phyloP scores from a whole-genome alignment of 2,888 invertebrate species.

The Thymelicus lineola region DNA sequence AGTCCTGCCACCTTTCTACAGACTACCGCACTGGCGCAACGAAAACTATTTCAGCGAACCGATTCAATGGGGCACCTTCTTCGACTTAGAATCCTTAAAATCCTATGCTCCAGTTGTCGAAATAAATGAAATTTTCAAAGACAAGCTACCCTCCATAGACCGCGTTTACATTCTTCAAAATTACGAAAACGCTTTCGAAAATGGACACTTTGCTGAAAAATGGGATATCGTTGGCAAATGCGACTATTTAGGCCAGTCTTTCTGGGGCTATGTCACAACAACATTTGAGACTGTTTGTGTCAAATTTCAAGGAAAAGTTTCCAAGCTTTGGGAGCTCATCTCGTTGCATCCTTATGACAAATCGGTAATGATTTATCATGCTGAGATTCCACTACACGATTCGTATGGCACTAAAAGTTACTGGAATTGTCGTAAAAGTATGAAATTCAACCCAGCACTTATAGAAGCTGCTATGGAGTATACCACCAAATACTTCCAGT shows the following conservation, averaged over 20 bases:
- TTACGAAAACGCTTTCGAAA: slow-evolving; percentile 93
- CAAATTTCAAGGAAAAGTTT: slow-evolving; percentile 92
- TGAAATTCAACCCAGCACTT: slow-evolving; percentile 93
- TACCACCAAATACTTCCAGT: slow-evolving; percentile 59
- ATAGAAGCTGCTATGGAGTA: slow-evolving; percentile 88
- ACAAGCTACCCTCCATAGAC: slow-evolving; percentile 57
- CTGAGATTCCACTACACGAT: slow-evolving; percentile 95
- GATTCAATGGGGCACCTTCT: slow-evolving; percentile 93
- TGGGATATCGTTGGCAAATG: slow-evolving; percentile 88
- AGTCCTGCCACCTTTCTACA: slow-evolving; percentile 97
- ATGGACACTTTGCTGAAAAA: slow-evolving; percentile 93
- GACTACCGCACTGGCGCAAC: slow-evolving; percentile 95
- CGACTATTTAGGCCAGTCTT: slow-evolving; percentile 68
- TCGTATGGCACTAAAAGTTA: slow-evolving; percentile 92
- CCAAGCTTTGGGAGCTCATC: slow-evolving; percentile 87
- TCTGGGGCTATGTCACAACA: slow-evolving; percentile 84
- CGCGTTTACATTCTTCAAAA: slow-evolving; percentile 93
- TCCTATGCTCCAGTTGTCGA: slow-evolving; percentile 94
- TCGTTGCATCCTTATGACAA: slow-evolving; percentile 65
- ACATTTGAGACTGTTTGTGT: slow-evolving; percentile 91
- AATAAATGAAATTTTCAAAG: slow-evolving; percentile 89
- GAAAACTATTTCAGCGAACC: slow-evolving; percentile 81
- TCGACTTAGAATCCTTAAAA: slow-evolving; percentile 92
- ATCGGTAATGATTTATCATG: slow-evolving; percentile 89
- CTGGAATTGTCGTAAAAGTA: slow-evolving; percentile 95